Conservation (phyloP, 2,113 vertebrate species). For the Trachemys scripta region DNA sequence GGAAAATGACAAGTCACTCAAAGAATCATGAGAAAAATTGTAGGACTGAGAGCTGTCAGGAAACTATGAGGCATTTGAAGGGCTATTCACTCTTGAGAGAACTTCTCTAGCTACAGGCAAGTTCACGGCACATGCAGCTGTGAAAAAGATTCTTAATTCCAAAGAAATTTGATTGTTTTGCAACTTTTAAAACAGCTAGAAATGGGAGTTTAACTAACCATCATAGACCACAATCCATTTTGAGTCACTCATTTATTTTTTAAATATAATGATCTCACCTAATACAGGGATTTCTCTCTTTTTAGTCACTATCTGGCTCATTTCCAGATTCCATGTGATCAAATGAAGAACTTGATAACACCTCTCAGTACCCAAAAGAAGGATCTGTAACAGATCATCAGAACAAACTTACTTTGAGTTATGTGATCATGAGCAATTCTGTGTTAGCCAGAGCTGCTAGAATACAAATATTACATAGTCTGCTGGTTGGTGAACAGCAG, state of each 20-base stretch:
- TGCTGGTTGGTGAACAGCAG: background rate
- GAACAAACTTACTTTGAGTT: background rate
- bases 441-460: background rate
- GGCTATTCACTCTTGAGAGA: conserved; percentile 4
- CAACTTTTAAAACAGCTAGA: background rate
- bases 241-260: background rate
- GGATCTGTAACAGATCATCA: background rate
- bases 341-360: background rate
- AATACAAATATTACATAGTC: background rate
- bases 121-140: background rate
- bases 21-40: background rate
- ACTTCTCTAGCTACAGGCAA: conserved; percentile 15
- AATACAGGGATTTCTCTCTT: background rate
- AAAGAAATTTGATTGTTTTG: background rate
- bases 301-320: background rate
- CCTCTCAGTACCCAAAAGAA: background rate
- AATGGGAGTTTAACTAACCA: background rate
- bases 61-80: background rate
- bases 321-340: background rate
- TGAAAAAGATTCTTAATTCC: background rate
- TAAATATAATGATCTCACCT: rapidly evolving
- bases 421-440: background rate
- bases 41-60: conserved; percentile 30
- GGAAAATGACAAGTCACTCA: conserved; percentile 45
- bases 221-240: background rate